Percentiles rank a stretch among this genome's conserved stretches.
phyloP scores from a whole-genome alignment of 35 echinoderm and acorn worm genomes.

The Holothuria glaberrima region DNA sequence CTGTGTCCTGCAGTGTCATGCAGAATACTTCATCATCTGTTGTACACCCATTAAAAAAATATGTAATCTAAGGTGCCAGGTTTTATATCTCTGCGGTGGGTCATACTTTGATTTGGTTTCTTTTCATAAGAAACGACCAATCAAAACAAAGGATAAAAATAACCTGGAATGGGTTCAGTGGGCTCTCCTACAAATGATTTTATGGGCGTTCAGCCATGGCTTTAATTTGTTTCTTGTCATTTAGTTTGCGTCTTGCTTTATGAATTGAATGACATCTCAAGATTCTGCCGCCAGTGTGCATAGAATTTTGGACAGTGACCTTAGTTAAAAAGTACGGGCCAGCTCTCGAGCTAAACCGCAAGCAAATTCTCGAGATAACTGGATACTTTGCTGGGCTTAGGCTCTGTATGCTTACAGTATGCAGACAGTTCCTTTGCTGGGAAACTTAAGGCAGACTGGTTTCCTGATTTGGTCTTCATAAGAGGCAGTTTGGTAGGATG shows the following conservation, averaged over 20 bases:
- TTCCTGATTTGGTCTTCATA: no score
- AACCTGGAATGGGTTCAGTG: neutral
- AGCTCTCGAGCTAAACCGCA: constrained; percentile 7
- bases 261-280: no score
- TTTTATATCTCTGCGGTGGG: constrained; percentile 12
- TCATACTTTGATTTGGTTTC: neutral
- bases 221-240: constrained; percentile 43
- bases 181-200: no score
- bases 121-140: neutral
- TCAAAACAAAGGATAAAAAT: constrained; percentile 18
- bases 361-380: constrained; percentile 36
- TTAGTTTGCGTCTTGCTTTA: neutral
- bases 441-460: no score
- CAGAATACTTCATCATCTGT: neutral
- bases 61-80: constrained; percentile 36
- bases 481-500: no score
- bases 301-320: neutral
- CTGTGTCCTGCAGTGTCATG: neutral
- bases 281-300: no score
- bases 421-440: no score
- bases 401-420: no score
- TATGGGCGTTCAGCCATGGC: neutral
- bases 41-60: constrained; percentile 36
- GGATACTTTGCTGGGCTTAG: no score
- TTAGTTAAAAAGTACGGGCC: constrained; percentile 16